phyloP scores from a whole-genome alignment of 2,113 vertebrate genomes.

The Triplophysa rosa region DNA sequence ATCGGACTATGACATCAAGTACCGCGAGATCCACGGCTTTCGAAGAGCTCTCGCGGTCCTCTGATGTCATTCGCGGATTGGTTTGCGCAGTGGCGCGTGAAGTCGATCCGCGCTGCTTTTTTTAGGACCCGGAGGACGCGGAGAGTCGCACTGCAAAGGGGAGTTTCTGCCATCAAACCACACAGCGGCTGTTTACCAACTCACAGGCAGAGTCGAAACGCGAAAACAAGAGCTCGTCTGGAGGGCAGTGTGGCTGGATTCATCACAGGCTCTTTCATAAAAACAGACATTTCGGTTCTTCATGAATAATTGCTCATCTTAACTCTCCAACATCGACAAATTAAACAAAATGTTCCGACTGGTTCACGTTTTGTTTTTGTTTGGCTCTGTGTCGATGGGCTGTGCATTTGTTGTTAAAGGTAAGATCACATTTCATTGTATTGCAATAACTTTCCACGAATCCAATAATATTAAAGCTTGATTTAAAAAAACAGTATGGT shows the following conservation, averaged over 20 bases:
- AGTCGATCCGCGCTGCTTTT: too few relatives aligned
- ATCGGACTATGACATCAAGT: too few relatives aligned
- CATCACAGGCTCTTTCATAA: constrained; percentile 65
- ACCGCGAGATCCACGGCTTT: too few relatives aligned
- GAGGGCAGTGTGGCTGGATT: constrained; percentile 67
- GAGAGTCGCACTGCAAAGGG: constrained; percentile 45
- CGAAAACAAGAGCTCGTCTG: constrained; percentile 22
- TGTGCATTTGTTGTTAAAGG: constrained; percentile 61
- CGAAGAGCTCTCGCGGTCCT: too few relatives aligned
- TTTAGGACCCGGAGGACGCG: neutral
- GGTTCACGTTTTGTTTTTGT: constrained; percentile 62
- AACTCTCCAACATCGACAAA: neutral
- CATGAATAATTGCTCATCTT: neutral
- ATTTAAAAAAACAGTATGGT: neutral
- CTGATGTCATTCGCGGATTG: too few relatives aligned
- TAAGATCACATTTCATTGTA: constrained; percentile 53
- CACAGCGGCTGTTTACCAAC: constrained; percentile 68
- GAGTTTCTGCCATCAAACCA: constrained; percentile 51
- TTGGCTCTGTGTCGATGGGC: constrained; percentile 58
- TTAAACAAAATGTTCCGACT: constrained; percentile 56
- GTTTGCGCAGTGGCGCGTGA: too few relatives aligned
- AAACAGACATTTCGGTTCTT: neutral
- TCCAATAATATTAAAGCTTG: neutral
- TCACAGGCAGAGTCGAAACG: constrained; percentile 56
- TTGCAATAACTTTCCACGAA: neutral